phyloP scores from a whole-genome alignment of 2,797 vertebrate genomes.

The Columba guinea region DNA sequence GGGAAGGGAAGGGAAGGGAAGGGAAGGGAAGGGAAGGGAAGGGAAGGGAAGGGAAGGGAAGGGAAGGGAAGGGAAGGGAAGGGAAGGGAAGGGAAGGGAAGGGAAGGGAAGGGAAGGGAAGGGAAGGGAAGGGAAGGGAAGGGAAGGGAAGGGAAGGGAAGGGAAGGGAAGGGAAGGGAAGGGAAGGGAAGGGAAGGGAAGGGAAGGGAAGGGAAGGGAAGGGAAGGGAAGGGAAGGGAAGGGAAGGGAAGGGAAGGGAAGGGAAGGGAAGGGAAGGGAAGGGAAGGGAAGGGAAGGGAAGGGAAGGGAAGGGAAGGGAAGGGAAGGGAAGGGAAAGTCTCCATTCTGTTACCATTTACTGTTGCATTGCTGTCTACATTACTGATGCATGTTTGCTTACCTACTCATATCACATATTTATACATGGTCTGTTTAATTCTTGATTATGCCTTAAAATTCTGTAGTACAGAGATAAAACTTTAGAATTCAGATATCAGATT shows the following conservation, averaged over 20 bases:
- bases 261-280: neutral
- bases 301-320: neutral
- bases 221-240: neutral
- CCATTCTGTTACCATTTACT: neutral
- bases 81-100: neutral
- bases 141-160: neutral
- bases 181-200: neutral
- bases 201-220: neutral
- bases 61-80: neutral
- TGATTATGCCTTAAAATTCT: neutral
- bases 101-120: neutral
- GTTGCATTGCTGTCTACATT: neutral
- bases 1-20: neutral
- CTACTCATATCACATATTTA: neutral
- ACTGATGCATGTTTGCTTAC: neutral
- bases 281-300: neutral
- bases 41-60: neutral
- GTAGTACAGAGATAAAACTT: neutral
- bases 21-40: neutral
- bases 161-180: neutral
- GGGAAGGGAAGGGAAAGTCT: neutral
- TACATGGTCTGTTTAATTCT: neutral
- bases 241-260: neutral
- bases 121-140: neutral
- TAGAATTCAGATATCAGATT: neutral